Conservation (phyloP, 2,113 vertebrate species). For the Acinonyx jubatus region DNA sequence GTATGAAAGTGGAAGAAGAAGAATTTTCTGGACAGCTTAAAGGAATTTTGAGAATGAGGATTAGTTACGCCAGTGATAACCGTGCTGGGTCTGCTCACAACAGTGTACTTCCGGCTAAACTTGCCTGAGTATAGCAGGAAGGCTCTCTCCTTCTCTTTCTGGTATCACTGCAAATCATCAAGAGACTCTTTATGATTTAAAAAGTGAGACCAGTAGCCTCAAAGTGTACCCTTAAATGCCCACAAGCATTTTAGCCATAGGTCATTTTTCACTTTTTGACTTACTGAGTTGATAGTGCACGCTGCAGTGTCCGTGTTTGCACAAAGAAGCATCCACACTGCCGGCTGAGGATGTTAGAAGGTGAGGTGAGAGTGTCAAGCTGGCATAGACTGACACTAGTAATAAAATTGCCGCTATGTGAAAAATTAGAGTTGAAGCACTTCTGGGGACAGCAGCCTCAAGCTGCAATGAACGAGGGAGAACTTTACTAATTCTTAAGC, state of each 20-base stretch:
- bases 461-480: conserved; percentile 8
- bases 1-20: not conserved
- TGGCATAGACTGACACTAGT: not conserved
- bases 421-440: conserved; percentile 38
- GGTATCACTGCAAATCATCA: not conserved
- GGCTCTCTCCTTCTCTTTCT: not conserved
- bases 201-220: conserved; percentile 6
- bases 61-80: not conserved
- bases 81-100: not conserved
- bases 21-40: not conserved
- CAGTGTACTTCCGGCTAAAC: not conserved
- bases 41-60: not conserved
- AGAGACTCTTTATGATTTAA: not conserved
- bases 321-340: not conserved
- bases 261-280: not conserved
- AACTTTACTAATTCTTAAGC: conserved; percentile 56
- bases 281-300: not conserved
- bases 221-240: not conserved
- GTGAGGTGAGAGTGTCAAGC: not conserved
- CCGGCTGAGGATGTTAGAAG: not conserved
- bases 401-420: conserved; percentile 34
- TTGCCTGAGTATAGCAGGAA: not conserved
- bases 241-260: not conserved
- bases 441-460: conserved; percentile 35
- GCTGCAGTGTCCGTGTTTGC: not conserved